Base-by-base conservation (phyloP, 2,113 vertebrate genomes). In the Neolamprologus toae region DNA sequence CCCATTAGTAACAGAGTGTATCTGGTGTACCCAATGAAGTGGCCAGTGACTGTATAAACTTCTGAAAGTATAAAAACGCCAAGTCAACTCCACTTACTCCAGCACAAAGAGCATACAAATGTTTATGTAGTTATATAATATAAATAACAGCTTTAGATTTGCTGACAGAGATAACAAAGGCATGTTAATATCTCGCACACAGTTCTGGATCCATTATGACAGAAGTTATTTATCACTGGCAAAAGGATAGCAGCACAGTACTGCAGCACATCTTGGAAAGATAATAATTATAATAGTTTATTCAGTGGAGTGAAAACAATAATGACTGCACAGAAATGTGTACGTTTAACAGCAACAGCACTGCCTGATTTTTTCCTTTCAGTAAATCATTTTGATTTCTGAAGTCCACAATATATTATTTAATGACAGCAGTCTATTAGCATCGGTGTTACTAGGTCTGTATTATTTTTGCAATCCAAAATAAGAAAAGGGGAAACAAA, bases 121-220 rank as follows among this genome's bases (percentile, higher is more conserved):
- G 81, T 82, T 87, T 78, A 49, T 80, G 57, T 26, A 81, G 81
- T 47, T 73, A 47, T 57, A 85, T 76, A 89, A 81, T 84, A 86
- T 31, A 78, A 78, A 49, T 78, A 78, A 78, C 45, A 45, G 90
- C 54, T 82, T 81, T 10, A 71, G 35, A 31, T 81, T 78, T 57
- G 68, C 85, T 89, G 89, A 88, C 80, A 91, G 57, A 68, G 23
- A 92, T 23, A 83, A 86, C 80, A 86, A 83, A 90, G 53, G 83
- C 83, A 84, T 33, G 12, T 76, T 28, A 76, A 76, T 76, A 83
- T 80, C 61, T 87, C 4, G 35, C 16, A 86, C 47, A 37, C 16
- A 80, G 66, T 61, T 84, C 16, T 86, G 33, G 81, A 85, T 28
- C 81, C 19, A 68, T 63, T 55, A 81, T 51, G 68, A 84, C 53